Conservation (phyloP, 2,113 vertebrate genomes). For the Saguinus imperator region DNA sequence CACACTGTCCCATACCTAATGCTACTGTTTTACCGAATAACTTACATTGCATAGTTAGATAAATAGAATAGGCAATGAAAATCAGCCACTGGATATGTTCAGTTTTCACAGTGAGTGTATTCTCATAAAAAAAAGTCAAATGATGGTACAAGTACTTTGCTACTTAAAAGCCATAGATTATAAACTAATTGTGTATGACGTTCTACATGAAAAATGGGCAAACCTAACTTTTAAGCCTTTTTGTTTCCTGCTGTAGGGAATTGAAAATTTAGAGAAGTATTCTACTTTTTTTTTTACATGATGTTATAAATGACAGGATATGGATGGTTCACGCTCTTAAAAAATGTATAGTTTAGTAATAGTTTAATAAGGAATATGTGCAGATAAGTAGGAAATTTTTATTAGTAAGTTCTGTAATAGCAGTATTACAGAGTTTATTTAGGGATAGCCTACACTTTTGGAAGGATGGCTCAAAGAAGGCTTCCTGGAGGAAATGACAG, state of each 20-base stretch:
- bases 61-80: background rate
- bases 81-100: background rate
- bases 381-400: background rate
- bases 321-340: background rate
- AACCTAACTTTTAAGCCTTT: background rate
- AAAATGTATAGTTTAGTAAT: background rate
- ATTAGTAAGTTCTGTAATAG: background rate
- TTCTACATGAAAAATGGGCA: background rate
- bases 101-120: background rate
- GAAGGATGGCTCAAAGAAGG: background rate
- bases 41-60: background rate
- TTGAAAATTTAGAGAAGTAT: background rate
- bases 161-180: background rate
- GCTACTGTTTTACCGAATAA: background rate
- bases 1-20: background rate
- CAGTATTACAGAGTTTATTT: background rate
- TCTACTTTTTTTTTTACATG: background rate
- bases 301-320: background rate
- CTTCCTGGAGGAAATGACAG: background rate
- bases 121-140: background rate
- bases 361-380: background rate
- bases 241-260: background rate
- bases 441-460: background rate
- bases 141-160: background rate
- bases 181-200: background rate